Base-by-base conservation (phyloP, 2,888 invertebrate genomes). In the Chalcosyrphus nemorum region DNA sequence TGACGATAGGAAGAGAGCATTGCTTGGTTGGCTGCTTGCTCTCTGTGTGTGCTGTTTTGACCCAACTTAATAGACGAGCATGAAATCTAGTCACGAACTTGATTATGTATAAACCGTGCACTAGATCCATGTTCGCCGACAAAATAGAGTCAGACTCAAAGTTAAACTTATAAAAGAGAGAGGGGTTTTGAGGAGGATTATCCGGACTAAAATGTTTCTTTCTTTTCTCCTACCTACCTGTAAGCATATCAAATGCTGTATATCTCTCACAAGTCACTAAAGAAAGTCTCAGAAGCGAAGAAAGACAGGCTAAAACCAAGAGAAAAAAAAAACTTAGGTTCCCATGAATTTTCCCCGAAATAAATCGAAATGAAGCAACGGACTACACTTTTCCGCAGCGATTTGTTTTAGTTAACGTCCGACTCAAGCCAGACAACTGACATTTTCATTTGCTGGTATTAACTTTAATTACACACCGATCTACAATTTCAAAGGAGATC, bases 31-130 rank as follows among this genome's bases (percentile, higher is more conserved):
- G 9, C n/a, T 35, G 38, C 13, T 38, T 13, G 15, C 24, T 29
- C 29, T 65, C 52, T 50, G 52, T 86, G 61, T 85, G 66, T 86
- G 89, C 88, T 90, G 91, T 90, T 89, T 90, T 91, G 91, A 91
- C 91, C 90, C 91, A 91, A 91, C 91, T 92, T 91, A 92, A 92
- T 91, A 92, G 92, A 92, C 92, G 92, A 92, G 92, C 92, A 92
- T 92, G 91, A 91, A 91, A 92, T 92, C 92, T 92, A 92, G 92
- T 92, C 92, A 92, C 92, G 92, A 91, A 92, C 90, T 91, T 91
- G 90, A 91, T 90, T 91, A 90, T 91, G 90, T 90, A 89, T 89
- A 90, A 91, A 91, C 91, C 92, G 92, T 92, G 92, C 91, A 92
- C 92, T 91, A 92, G 92, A 91, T 92, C 90, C 91, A 92, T 92